Evolutionary conservation across 2,797 vertebrate genomes (phyloP), one percentile per base, ranked within the genome.

Genomic region (Tadarida brasiliensis): DNA sequence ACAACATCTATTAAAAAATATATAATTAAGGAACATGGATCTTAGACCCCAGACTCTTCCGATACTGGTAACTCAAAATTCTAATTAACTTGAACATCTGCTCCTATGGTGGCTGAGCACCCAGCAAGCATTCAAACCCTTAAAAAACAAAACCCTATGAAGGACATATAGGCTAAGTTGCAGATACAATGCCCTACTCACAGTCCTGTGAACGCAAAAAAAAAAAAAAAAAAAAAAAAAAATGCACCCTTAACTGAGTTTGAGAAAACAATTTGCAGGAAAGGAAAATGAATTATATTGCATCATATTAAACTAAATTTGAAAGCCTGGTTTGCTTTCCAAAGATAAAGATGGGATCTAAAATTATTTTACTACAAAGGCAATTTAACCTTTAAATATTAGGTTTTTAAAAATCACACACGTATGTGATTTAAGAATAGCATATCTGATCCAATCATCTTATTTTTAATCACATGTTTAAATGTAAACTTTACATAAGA

Each of bases 291-390:
- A 91, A 88, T 76, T 70, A 47, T 12, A 77, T 7, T 77, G 65
- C 49, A 88, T 86, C 82, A 86, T 82, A 90, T 44, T 35, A 59
- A 88, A 92, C 49, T 92, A 94, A 70, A 65, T 74, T 28, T 49
- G 19, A 74, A 92, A 80, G 78, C 33, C 49, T 76, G n/a, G 78
- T 49, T 97, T 70, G 94, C 49, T 94, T 92, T 94, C 65, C 83
- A 91, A 95, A 61, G 78, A 86, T 68, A 86, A 84, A 90, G 26
- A 78, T 74, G 78, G 47, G 57, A 59, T 57, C 24, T 56, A 49
- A 96, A 83, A 83, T 78, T 67, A 77, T 70, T 51, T 88, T 88
- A 93, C 33, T 88, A 77, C 0, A 24, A 0, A 85, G 19, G 24
- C 51, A 90, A 85, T 70, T 85, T 91, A 73, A 91, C 94, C 92